Evolutionary conservation across 2,888 invertebrate genomes (phyloP).

Genomic region (Stegophylla sp.): DNA sequence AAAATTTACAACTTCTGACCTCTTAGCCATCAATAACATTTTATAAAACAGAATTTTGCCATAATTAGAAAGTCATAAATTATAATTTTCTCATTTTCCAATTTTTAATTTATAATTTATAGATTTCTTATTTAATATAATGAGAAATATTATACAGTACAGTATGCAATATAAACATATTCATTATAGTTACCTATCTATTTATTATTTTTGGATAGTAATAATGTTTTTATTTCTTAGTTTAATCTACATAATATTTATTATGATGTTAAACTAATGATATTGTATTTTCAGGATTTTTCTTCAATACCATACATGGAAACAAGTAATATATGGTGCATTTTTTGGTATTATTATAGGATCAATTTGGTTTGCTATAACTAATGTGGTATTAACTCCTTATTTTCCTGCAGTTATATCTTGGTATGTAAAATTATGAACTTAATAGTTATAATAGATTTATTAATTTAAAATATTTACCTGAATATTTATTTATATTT

Average conservation of each 20-base stretch:
- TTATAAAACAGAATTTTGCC: no score
- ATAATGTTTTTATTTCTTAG: slow-evolving; percentile 64
- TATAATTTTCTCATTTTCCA: no score
- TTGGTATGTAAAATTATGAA: slow-evolving; percentile 72
- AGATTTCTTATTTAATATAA: no score
- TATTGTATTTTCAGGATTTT: slow-evolving; percentile 71
- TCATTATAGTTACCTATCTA: no score
- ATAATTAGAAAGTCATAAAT: no score
- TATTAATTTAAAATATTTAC: slow-evolving; percentile 36
- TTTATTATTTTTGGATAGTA: no score
- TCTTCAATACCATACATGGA: slow-evolving; percentile 82
- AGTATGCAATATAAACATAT: no score
- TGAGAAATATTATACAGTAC: no score
- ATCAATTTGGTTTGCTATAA: slow-evolving; percentile 80
- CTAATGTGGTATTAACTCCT: slow-evolving; percentile 81
- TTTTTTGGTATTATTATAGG: slow-evolving; percentile 78
- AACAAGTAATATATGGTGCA: slow-evolving; percentile 82
- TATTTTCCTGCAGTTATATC: slow-evolving; percentile 83
- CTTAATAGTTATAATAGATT: slow-evolving; percentile 25
- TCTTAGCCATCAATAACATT: no score
- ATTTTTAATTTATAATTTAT: neutral
- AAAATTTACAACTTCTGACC: no score
- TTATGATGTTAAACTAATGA: neutral
- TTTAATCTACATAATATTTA: neutral
- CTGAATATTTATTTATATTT: slow-evolving; percentile 13